Conservation (phyloP, 2,888 invertebrate species). For the Yponomeuta plumbellus region DNA sequence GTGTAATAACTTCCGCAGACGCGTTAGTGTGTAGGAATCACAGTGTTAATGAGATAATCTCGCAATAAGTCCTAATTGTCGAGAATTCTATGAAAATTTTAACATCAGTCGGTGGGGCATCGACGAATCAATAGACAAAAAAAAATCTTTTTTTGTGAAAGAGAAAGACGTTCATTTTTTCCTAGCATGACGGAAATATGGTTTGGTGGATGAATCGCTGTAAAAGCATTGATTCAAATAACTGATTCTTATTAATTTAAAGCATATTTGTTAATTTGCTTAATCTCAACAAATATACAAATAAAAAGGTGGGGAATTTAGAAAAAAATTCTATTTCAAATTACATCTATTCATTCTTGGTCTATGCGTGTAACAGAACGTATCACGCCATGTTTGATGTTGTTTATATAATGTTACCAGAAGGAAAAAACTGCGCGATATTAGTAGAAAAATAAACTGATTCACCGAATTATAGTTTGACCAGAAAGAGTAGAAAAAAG, state of each 20-base stretch:
- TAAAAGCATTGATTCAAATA: too few relatives aligned
- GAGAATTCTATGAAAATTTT: slow-evolving; percentile 47
- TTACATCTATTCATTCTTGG: too few relatives aligned
- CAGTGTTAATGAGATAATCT: slow-evolving; percentile 36
- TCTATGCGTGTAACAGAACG: background rate
- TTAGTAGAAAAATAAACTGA: background rate
- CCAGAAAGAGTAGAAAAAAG: too few relatives aligned
- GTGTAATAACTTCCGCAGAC: background rate
- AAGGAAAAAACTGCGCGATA: background rate
- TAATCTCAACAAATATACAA: too few relatives aligned
- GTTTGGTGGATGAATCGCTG: background rate
- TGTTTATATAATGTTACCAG: background rate
- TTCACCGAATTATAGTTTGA: too few relatives aligned
- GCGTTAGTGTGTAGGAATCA: slow-evolving; percentile 18
- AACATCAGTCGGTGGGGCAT: slow-evolving; percentile 63
- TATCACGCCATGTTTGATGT: background rate
- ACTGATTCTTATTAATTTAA: too few relatives aligned
- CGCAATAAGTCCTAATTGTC: slow-evolving; percentile 40
- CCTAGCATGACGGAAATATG: background rate
- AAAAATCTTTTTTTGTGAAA: slow-evolving; percentile 22
- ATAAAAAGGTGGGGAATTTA: too few relatives aligned
- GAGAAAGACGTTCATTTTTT: background rate
- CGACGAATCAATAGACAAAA: slow-evolving; percentile 70
- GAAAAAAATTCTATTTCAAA: too few relatives aligned
- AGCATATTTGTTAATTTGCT: too few relatives aligned